Evolutionary conservation across 2,113 vertebrate species (phyloP).

Genomic region (Paramormyrops kingsleyae): DNA sequence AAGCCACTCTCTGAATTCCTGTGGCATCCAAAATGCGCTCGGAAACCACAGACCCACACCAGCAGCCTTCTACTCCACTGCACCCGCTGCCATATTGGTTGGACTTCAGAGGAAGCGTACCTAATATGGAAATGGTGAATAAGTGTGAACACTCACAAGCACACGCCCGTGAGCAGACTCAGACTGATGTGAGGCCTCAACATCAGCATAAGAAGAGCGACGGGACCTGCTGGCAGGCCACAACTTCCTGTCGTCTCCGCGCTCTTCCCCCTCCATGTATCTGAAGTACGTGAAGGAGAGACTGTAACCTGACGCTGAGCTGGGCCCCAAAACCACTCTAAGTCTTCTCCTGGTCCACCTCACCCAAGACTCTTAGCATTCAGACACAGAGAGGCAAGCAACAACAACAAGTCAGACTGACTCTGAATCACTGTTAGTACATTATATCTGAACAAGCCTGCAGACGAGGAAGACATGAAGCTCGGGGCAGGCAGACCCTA

Average conservation of each 20-base stretch:
- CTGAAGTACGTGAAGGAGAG: not conserved
- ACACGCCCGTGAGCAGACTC: not conserved
- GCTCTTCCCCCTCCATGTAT: slow-evolving; percentile 10
- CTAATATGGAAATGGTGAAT: not conserved
- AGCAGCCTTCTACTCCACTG: not conserved
- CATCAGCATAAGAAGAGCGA: not conserved
- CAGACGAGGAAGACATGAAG: not conserved
- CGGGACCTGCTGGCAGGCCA: not conserved
- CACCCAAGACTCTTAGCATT: not conserved
- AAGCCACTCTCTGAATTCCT: not conserved
- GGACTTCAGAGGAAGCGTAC: not conserved
- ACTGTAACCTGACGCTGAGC: not conserved
- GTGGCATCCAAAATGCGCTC: not conserved
- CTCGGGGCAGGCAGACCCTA: not conserved
- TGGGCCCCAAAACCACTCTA: not conserved
- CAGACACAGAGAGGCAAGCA: not conserved
- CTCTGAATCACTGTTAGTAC: not conserved
- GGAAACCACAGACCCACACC: not conserved
- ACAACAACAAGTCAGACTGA: not conserved
- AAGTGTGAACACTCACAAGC: not conserved
- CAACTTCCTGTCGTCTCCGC: slow-evolving; percentile 19
- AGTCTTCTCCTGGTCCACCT: not conserved
- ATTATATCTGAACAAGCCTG: not conserved
- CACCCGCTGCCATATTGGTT: not conserved
- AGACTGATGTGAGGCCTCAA: not conserved